Base-by-base conservation (phyloP, 2,888 invertebrate genomes). In the Trachelus troglodyta region DNA sequence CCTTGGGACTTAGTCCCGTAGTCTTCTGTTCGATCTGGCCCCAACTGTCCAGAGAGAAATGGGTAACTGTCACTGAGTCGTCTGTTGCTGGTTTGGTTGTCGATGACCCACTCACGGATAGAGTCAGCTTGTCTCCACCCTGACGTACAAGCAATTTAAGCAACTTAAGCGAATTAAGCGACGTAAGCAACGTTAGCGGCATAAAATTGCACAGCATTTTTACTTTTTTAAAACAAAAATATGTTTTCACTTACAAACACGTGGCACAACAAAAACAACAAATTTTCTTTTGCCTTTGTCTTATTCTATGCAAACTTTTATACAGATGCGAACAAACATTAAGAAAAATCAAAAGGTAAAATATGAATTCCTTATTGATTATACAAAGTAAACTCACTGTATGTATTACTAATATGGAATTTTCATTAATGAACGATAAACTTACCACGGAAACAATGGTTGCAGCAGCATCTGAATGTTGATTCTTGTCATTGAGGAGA, bases 361-460 rank as follows among this genome's bases (percentile, higher is more conserved):
- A 23, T 9, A 23, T 23, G 2, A 56, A 56, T 23, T 9, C 2
- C 23, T 56, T 56, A 23, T 23, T 56, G 23, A 56, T 23, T 23
- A 23, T 56, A 56, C 2, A 9, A 23, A 9, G 2, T 56, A 56
- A 56, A 56, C 9, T 56, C 15, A 56, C 56, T 23, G 9, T 56
- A 23, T 23, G 23, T 56, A 56, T 56, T 56, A 56, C 23, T 56
- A 23, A 56, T 56, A 56, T 56, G 2, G 2, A 23, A 56, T 56
- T 23, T 56, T 56, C 23, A 56, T 23, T 56, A 23, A 56, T 23
- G 9, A 23, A 56, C 9, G 31, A 33, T 6, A 12, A 31, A 93
- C 95, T 94, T 92, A 96, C 96, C 93, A 96, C 96, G 83, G 96
- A 95, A 82, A 96, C 94, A 87, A 96, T 96, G 77, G 96, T 96